phyloP scores from a whole-genome alignment of 2,113 vertebrate species.

The Maccullochella peelii region DNA sequence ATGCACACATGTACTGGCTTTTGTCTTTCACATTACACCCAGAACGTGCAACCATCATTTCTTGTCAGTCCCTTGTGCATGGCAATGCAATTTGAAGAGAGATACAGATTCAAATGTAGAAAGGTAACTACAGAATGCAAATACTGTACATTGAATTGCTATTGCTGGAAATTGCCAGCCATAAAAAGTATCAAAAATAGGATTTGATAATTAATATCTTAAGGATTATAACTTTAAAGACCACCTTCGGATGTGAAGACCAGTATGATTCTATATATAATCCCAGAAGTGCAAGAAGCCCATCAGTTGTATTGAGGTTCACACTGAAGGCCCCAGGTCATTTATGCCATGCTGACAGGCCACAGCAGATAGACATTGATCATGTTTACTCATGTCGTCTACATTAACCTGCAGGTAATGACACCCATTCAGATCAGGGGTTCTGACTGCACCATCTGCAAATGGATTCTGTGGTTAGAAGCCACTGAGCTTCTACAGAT shows the following conservation, averaged over 20 bases:
- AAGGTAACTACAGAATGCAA: neutral
- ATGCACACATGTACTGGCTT: neutral
- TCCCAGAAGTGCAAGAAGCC: conserved; percentile 10
- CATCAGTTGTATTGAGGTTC: conserved; percentile 23
- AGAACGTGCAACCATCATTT: neutral
- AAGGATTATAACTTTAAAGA: neutral
- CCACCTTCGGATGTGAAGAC: neutral
- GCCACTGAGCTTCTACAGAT: conserved; percentile 47
- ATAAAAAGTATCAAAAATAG: neutral
- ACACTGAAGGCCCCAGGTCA: conserved; percentile 17
- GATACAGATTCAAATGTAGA: neutral
- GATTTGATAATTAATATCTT: neutral
- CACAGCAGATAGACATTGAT: conserved; percentile 53
- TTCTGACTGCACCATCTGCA: conserved; percentile 18
- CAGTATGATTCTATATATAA: neutral
- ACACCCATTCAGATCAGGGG: conserved; percentile 55
- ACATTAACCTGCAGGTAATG: conserved; percentile 67
- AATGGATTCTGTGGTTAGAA: conserved; percentile 48
- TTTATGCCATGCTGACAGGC: conserved; percentile 34
- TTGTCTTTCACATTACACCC: neutral
- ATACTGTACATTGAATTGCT: neutral
- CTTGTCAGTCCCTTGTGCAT: neutral
- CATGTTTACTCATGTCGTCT: conserved; percentile 57
- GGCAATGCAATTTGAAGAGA: neutral
- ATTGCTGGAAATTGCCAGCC: neutral